Evolutionary conservation across 2,113 vertebrate species (phyloP).

Genomic region (Cochlearius cochlearius): DNA sequence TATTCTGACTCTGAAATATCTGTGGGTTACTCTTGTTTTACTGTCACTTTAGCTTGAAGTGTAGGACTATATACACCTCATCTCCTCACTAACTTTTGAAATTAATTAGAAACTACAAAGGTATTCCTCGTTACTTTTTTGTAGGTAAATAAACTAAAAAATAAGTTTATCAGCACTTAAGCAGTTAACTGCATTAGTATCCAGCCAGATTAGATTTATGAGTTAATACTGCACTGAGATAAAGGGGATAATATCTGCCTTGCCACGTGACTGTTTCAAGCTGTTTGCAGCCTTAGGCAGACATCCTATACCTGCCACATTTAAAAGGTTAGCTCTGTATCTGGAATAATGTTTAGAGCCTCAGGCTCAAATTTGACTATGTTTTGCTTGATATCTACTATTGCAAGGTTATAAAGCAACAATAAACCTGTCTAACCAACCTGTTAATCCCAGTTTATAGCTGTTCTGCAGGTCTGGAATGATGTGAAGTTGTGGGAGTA

Average conservation of each 20-base stretch:
- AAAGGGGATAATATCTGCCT: background rate
- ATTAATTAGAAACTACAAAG: background rate
- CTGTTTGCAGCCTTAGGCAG: conserved; percentile 16
- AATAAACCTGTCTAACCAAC: conserved; percentile 13
- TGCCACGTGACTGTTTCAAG: background rate
- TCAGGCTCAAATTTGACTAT: conserved; percentile 16
- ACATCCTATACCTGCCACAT: background rate
- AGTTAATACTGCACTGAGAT: background rate
- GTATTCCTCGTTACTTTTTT: background rate
- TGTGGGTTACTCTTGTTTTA: background rate
- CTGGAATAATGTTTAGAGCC: background rate
- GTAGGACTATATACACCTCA: background rate
- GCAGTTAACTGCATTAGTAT: background rate
- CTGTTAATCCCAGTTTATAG: background rate
- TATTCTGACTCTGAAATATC: background rate
- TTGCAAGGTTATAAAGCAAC: background rate
- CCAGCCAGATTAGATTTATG: background rate
- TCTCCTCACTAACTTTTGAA: background rate
- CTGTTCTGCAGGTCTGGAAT: background rate
- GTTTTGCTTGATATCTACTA: conserved; percentile 1
- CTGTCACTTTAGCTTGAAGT: background rate
- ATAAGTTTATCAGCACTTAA: background rate
- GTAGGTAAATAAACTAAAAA: background rate
- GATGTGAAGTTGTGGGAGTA: background rate
- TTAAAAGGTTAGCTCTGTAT: conserved; percentile 42